These are phyloP conservation scores for Tragelaphus oryx DNA, from an alignment of 2,797 vertebrate genomes.

Conservation along the genomic window DNA sequence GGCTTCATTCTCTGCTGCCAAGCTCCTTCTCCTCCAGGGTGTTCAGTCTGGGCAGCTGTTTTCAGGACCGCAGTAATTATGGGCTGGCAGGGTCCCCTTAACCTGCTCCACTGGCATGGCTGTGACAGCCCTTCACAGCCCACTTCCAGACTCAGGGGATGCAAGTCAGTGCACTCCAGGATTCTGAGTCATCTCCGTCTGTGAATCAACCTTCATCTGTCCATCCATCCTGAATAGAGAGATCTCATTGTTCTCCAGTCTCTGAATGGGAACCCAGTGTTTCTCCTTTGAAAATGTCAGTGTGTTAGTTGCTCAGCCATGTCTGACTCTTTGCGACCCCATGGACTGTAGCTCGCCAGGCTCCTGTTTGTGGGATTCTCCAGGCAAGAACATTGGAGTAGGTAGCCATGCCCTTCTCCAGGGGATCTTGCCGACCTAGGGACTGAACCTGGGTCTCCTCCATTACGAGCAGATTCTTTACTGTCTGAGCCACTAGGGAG, in stretches of 20 bases:
- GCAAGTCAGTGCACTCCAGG: neutral
- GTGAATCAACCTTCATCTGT: constrained; percentile 38
- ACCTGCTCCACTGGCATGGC: neutral
- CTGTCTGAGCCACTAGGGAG: neutral
- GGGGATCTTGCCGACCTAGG: neutral
- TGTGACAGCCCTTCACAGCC: neutral
- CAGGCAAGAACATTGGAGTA: neutral
- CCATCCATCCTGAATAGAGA: constrained; percentile 30
- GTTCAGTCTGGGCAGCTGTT: neutral
- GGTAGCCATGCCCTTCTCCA: neutral
- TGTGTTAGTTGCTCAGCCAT: neutral
- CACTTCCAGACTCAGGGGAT: neutral
- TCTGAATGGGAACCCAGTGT: constrained; percentile 26
- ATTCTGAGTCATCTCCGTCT: constrained; percentile 48
- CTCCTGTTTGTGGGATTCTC: neutral
- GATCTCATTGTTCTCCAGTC: constrained; percentile 38
- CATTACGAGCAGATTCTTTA: neutral
- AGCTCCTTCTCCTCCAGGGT: neutral
- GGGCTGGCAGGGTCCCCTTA: neutral
- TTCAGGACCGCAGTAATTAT: neutral
- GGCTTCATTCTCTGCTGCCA: neutral
- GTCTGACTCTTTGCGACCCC: neutral
- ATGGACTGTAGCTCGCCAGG: neutral
- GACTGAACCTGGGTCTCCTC: neutral
- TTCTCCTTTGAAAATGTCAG: constrained; percentile 30